Base-by-base conservation (phyloP, 2,888 invertebrate genomes). In the Drosophila monieri region DNA sequence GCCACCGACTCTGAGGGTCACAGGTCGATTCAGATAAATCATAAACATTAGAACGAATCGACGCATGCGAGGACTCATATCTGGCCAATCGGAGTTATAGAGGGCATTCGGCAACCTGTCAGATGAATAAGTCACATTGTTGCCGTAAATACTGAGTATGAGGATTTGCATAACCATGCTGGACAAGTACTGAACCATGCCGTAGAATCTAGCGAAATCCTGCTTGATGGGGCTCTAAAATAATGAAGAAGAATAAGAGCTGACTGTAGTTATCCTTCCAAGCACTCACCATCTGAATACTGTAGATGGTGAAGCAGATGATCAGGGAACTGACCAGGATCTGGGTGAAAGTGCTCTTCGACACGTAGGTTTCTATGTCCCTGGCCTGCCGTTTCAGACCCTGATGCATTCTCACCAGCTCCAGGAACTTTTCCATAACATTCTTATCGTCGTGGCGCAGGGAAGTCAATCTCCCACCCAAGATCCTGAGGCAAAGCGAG, bases 111-210 rank as follows among this genome's bases (percentile, higher is more conserved):
- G 23, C 27, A 80, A 14, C 10, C 39, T 61, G 10, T 60, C 41
- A 1, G 80, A 59, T 0, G 62, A 54, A 15, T 66, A 18, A 27
- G 52, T 80, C 1, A 80, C 60, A 14, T 65, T 64, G 37, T 75
- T 77, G 6, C 80, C 84, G 54, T 77, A 80, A 23, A 72, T 59
- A 39, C 73, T 66, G 21, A 77, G 84, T 12, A 84, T 10, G 12
- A 57, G 73, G 14, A 84, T 75, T 54, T 84, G 57, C 60, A 70
- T 43, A 2, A 58, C 49, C 80, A 80, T 84, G 0, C 79, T 4
- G 18, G 65, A 21, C 1, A 69, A 25, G 48, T 69, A 80, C 46
- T 77, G 64, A 6, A 66, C 12, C 65, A 76, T 76, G 14, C 47
- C 70, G 0, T 41, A 15, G 35, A 73, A 71, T 35, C 15, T 37